phyloP scores from a whole-genome alignment of 2,888 invertebrate genomes.

The Pasiphila rectangulata region DNA sequence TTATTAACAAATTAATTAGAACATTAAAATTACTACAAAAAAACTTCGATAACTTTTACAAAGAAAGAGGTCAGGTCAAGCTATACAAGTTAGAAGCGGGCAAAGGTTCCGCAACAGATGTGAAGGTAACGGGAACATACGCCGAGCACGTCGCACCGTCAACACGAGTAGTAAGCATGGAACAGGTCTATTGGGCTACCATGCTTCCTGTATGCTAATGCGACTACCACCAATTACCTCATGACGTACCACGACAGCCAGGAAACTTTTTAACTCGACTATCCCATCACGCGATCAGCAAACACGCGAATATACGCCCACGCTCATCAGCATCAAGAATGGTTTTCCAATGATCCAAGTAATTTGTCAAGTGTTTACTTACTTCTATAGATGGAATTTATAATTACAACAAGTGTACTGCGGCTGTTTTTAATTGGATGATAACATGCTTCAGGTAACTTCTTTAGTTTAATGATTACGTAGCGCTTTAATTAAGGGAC shows the following conservation, averaged over 20 bases:
- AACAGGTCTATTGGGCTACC: conserved; percentile 16
- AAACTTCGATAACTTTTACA: too few relatives aligned
- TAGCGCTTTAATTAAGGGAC: conserved; percentile 7
- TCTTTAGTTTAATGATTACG: conserved; percentile 8
- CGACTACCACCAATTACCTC: conserved; percentile 16
- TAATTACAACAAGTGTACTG: conserved; percentile 25
- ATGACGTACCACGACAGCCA: conserved; percentile 6
- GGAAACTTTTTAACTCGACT: conserved; percentile 23
- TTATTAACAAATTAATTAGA: too few relatives aligned
- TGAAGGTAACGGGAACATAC: conserved; percentile 2
- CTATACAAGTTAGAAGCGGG: too few relatives aligned
- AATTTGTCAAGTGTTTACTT: conserved; percentile 17
- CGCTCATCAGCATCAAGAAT: not conserved
- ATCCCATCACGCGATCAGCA: conserved; percentile 21
- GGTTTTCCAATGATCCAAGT: conserved; percentile 2
- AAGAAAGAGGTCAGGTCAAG: too few relatives aligned
- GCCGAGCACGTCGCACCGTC: not conserved
- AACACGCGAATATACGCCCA: conserved; percentile 3
- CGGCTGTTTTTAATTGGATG: conserved; percentile 20
- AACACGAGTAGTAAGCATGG: not conserved
- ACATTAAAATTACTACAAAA: too few relatives aligned
- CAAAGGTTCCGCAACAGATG: too few relatives aligned
- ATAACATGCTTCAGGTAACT: conserved; percentile 15
- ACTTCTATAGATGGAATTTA: conserved; percentile 24
- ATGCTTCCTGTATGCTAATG: conserved; percentile 32